A percentile compares a stretch with the other conserved stretches of the same genome.
phyloP scores from a whole-genome alignment of 2,888 invertebrate species.

The Agrotis exclamationis region DNA sequence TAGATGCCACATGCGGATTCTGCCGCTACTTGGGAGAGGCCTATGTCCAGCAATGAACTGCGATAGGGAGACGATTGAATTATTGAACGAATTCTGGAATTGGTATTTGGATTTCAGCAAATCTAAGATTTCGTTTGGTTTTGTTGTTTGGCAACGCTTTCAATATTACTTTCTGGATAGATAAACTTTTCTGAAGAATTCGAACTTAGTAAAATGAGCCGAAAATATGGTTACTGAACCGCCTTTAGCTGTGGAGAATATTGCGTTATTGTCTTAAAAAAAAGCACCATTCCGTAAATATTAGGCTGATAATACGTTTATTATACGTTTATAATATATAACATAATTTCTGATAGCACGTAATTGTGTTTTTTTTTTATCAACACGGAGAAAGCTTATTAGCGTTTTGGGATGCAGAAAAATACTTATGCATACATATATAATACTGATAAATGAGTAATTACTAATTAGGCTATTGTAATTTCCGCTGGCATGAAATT shows the following conservation, averaged over 20 bases:
- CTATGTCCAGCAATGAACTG: constrained; percentile 51
- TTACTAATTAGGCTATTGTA: not conserved
- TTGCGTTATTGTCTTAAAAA: not conserved
- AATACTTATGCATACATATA: not conserved
- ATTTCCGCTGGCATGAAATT: constrained; percentile 27
- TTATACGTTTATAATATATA: not conserved
- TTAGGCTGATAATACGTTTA: constrained; percentile 2
- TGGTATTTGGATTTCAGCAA: not conserved
- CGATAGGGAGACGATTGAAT: constrained; percentile 16
- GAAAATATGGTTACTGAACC: not conserved
- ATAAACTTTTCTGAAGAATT: not conserved
- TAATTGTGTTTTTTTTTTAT: constrained; percentile 29
- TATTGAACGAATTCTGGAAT: constrained; percentile 17
- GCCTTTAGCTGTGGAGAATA: too few relatives aligned
- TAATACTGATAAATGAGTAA: constrained; percentile 2
- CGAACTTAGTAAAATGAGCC: not conserved
- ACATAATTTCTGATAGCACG: not conserved
- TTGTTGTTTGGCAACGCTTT: not conserved
- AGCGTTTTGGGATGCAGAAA: not conserved
- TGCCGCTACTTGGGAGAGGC: constrained; percentile 56
- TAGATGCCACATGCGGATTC: constrained; percentile 75
- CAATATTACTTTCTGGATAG: not conserved
- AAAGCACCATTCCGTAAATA: not conserved
- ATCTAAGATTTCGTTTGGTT: not conserved
- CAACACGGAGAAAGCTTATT: constrained; percentile 16